Conservation (phyloP, 2,113 vertebrate species). For the Mesitornis unicolor region DNA sequence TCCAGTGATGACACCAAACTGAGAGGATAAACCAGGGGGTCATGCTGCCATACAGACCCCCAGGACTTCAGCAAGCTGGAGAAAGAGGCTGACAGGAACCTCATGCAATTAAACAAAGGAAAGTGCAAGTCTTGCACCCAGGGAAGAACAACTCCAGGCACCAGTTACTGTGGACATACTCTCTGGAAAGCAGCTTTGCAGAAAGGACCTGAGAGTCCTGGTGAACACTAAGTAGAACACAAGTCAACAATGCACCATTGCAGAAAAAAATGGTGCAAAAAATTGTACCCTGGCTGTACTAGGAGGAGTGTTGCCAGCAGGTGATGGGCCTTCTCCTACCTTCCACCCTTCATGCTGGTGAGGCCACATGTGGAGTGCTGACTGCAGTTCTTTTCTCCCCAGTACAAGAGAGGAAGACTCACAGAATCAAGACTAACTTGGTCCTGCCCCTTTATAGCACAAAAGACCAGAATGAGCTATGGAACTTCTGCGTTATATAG, state of each 20-base stretch:
- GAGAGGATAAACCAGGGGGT: neutral
- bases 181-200: neutral
- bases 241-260: neutral
- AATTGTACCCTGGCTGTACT: too few relatives aligned
- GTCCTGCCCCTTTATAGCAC: neutral
- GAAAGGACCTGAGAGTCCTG: neutral
- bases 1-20: accelerated
- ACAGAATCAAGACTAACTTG: neutral
- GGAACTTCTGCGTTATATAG: neutral
- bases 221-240: neutral
- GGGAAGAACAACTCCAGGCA: neutral
- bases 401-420: neutral
- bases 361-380: neutral
- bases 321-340: neutral
- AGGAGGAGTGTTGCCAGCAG: neutral
- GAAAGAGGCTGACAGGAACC: neutral
- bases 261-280: neutral
- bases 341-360: accelerated
- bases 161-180: neutral
- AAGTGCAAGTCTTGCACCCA: neutral
- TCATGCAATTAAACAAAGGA: neutral
- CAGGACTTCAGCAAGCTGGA: neutral
- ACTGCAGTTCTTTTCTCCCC: neutral
- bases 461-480: neutral
- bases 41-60: neutral